Percentiles rank a stretch among this genome's conserved stretches.
These are phyloP conservation scores for Macrobrachium nipponense DNA, from an alignment of 1,140 invertebrate species.

Conservation along the genomic window DNA sequence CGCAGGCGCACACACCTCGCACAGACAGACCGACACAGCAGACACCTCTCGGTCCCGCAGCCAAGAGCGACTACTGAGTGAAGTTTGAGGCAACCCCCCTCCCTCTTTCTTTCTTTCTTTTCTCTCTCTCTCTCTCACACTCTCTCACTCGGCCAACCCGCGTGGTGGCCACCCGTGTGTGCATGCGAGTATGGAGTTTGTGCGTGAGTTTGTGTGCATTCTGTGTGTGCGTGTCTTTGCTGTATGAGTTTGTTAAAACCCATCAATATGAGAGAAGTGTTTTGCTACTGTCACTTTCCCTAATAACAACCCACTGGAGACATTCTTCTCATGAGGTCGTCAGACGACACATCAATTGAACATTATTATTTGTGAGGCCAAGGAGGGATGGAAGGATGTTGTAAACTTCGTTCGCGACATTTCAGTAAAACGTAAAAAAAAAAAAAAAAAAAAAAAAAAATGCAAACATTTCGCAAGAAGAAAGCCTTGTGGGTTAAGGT, in stretches of 20 bases:
- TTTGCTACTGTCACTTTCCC: slow-evolving; percentile 25
- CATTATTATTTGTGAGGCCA: no score
- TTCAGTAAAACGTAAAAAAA: no score
- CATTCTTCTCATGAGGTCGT: no score
- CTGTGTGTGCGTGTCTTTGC: slow-evolving; percentile 18
- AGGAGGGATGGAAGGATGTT: no score
- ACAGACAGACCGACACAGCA: slow-evolving; percentile 41
- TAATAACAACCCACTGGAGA: no score
- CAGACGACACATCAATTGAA: no score
- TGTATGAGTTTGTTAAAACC: slow-evolving; percentile 29
- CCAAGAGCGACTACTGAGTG: slow-evolving; percentile 58
- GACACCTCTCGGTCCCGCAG: slow-evolving; percentile 54
- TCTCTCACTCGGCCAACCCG: slow-evolving; percentile 13
- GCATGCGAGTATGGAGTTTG: slow-evolving; percentile 35
- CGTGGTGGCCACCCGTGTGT: slow-evolving; percentile 37
- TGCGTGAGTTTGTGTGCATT: slow-evolving; percentile 21
- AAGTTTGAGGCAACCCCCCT: slow-evolving; percentile 46
- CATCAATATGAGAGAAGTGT: slow-evolving; percentile 25
- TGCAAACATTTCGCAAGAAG: no score
- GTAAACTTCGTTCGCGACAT: no score
- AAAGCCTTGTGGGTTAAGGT: no score
- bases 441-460: no score
- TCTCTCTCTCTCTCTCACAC: slow-evolving; percentile 1
- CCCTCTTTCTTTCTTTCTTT: slow-evolving; percentile 18
- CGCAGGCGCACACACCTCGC: slow-evolving; percentile 41